A percentile compares a stretch with the other conserved stretches of the same genome.
Conservation (phyloP, 1,140 invertebrate species). For the Cryptotermes secundus region DNA sequence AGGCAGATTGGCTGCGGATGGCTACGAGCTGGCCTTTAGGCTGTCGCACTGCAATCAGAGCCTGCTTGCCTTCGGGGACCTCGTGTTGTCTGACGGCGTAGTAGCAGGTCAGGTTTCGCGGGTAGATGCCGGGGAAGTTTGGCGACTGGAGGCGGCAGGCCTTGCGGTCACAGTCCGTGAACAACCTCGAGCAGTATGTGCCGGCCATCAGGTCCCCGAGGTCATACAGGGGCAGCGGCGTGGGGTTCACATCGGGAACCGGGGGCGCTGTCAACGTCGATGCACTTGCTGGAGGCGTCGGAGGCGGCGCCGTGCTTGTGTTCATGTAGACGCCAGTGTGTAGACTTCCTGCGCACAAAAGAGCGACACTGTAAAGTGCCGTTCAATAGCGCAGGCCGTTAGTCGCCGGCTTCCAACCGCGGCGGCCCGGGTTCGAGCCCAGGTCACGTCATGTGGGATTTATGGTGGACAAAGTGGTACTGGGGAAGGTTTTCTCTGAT, state of each 20-base stretch:
- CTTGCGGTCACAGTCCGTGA: slow-evolving; percentile 84
- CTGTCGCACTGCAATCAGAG: slow-evolving; percentile 78
- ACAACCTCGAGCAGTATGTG: slow-evolving; percentile 86
- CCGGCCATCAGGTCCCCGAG: slow-evolving; percentile 82
- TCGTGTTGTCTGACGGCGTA: slow-evolving; percentile 80
- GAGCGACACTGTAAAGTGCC: too few relatives aligned
- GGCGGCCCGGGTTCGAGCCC: too few relatives aligned
- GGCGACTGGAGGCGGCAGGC: slow-evolving; percentile 82
- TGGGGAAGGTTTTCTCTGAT: too few relatives aligned
- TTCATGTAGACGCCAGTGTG: neutral
- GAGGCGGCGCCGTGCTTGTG: slow-evolving; percentile 34
- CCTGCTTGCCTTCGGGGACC: slow-evolving; percentile 78
- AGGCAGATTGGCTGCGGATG: slow-evolving; percentile 67
- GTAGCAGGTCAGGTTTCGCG: slow-evolving; percentile 85
- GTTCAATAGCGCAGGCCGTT: too few relatives aligned
- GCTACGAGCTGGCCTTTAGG: slow-evolving; percentile 79
- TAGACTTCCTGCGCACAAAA: neutral
- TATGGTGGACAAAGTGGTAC: too few relatives aligned
- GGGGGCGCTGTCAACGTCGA: slow-evolving; percentile 30
- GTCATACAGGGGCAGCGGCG: slow-evolving; percentile 51
- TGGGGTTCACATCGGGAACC: neutral
- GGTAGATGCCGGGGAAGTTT: slow-evolving; percentile 89
- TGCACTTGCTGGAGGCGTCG: slow-evolving; percentile 39
- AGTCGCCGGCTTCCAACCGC: too few relatives aligned
- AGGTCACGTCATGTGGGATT: too few relatives aligned